Evolutionary conservation across 2,888 invertebrate species (phyloP).

Genomic region (Cotesia congregata): DNA sequence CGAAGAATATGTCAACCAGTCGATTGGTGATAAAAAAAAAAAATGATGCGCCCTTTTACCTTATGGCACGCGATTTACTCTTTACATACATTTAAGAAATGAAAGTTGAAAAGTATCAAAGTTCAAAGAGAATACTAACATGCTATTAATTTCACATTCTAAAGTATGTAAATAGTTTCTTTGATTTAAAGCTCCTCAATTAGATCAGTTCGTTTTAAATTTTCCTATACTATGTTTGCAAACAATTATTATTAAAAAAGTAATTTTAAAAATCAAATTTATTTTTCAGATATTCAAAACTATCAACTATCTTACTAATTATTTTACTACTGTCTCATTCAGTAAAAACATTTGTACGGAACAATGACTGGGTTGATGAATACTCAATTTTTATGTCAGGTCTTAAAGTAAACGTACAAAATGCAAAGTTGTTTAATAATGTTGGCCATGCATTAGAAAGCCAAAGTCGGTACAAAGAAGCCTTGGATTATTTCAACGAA

Average conservation of each 20-base stretch:
- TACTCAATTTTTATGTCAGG: conserved; percentile 96
- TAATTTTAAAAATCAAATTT: conserved; percentile 16
- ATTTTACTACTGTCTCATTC: conserved; percentile 84
- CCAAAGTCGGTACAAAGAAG: conserved; percentile 79
- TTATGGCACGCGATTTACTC: background rate
- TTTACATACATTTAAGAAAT: too few species aligned
- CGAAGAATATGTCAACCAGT: too few species aligned
- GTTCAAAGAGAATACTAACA: too few species aligned
- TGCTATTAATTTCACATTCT: background rate
- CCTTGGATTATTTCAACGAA: conserved; percentile 90
- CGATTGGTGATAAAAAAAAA: too few species aligned
- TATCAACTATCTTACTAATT: conserved; percentile 78
- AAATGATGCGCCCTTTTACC: too few species aligned
- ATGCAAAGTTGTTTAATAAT: conserved; percentile 97
- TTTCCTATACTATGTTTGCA: too few species aligned
- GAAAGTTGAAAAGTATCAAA: too few species aligned
- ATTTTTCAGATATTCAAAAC: conserved; percentile 72
- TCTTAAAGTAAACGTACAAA: conserved; percentile 85
- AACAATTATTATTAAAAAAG: background rate
- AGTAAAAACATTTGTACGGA: conserved; percentile 87
- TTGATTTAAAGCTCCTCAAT: background rate
- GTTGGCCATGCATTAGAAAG: conserved; percentile 96
- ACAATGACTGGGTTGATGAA: conserved; percentile 94
- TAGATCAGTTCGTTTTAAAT: too few species aligned
- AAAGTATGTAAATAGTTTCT: background rate